phyloP scores from a whole-genome alignment of 2,797 vertebrate species.

The Cuniculus paca region DNA sequence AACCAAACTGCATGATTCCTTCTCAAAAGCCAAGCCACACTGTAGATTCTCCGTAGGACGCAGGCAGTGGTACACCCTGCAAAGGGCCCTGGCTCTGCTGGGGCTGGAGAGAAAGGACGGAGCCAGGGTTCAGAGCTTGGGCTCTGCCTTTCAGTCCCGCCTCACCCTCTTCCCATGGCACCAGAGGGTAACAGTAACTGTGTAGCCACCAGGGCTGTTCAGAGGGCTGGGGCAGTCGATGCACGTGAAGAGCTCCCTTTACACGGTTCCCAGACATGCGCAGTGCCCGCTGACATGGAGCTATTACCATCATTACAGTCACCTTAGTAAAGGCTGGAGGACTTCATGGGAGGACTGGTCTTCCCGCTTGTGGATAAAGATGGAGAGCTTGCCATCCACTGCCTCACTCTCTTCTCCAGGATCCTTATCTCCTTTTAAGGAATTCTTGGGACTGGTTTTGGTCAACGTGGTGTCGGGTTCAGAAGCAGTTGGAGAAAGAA shows the following conservation, averaged over 20 bases:
- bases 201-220: background rate
- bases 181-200: background rate
- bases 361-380: constrained; percentile 99
- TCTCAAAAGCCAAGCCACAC: background rate
- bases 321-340: constrained; percentile 98
- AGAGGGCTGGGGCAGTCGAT: background rate
- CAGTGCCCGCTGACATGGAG: background rate
- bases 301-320: constrained; percentile 56
- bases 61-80: background rate
- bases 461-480: constrained; percentile 95
- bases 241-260: background rate
- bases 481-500: constrained; percentile 98
- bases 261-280: background rate
- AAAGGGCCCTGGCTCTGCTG: background rate
- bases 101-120: background rate
- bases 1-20: background rate
- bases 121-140: background rate
- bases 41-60: background rate
- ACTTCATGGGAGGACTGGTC: constrained; percentile 99
- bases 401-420: constrained; percentile 97
- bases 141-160: background rate
- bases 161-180: constrained; percentile 6
- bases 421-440: constrained; percentile 96
- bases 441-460: constrained; percentile 95
- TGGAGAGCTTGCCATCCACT: constrained; percentile 98